Conservation (phyloP, 2,888 invertebrate species). For the Elmis aenea region DNA sequence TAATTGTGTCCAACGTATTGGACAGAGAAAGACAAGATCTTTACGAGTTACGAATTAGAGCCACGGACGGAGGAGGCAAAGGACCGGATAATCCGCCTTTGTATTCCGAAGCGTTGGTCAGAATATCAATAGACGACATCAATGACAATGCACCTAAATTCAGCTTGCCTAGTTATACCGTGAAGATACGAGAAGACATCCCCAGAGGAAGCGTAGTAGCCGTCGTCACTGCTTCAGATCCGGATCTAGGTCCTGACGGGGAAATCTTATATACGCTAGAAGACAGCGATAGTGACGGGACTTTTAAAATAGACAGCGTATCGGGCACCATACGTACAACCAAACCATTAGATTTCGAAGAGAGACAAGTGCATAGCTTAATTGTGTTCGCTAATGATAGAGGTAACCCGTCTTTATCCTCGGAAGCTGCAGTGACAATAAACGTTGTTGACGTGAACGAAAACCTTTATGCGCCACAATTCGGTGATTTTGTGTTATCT, state of each 20-base stretch:
- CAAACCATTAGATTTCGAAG: conserved; percentile 79
- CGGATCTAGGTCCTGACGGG: conserved; percentile 80
- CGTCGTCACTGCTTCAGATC: conserved; percentile 76
- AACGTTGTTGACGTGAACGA: conserved; percentile 94
- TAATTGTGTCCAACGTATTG: conserved; percentile 68
- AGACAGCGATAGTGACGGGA: conserved; percentile 62
- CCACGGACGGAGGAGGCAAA: conserved; percentile 66
- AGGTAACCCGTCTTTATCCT: conserved; percentile 74
- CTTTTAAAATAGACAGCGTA: conserved; percentile 76
- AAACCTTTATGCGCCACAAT: conserved; percentile 78
- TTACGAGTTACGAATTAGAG: conserved; percentile 74
- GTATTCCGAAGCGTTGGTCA: conserved; percentile 75
- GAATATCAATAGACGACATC: conserved; percentile 80
- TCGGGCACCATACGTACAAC: conserved; percentile 84
- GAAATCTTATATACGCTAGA: conserved; percentile 74
- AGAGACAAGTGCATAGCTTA: conserved; percentile 82
- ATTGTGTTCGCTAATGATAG: conserved; percentile 80
- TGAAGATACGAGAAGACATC: conserved; percentile 86
- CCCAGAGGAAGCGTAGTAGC: conserved; percentile 84
- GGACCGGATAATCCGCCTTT: conserved; percentile 55
- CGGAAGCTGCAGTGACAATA: conserved; percentile 75
- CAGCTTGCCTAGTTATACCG: conserved; percentile 65
- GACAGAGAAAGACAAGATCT: conserved; percentile 82
- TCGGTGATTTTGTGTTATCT: conserved; percentile 72
- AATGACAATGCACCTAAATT: conserved; percentile 88